Base-by-base conservation (phyloP, 2,113 vertebrate species). In the Anolis carolinensis region DNA sequence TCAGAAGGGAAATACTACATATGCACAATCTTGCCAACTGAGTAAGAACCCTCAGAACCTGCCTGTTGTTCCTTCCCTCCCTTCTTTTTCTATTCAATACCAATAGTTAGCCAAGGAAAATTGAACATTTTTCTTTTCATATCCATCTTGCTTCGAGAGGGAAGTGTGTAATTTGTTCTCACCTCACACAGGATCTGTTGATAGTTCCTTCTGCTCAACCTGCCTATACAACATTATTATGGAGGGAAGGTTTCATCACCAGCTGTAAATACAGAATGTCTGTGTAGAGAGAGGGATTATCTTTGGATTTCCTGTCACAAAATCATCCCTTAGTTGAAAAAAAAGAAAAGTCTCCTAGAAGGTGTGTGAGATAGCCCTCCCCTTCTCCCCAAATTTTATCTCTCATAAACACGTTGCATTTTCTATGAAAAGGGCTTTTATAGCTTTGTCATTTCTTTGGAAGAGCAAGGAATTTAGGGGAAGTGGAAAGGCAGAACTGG, bases 211-310 rank as follows among this genome's bases (percentile, higher is more conserved):
- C 67, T 82, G 48, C 74, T 71, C 44, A 30, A 89, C 72, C 87
- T 62, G 87, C 65, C 10, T 80, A 83, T 83, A 39, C 71, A 84
- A 34, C n/a, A 79, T 16, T 27, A 77, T 11, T 23, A n/a, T 25
- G 62, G 13, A 83, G 62, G 36, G 73, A 65, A 86, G 36, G 83
- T 82, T 89, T 81, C 79, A 91, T 79, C 76, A 90, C 20, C 74
- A 84, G 23, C 14, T 65, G 70, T 63, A 82, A 88, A 82, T 79
- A 48, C 48, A 30, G 50, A 88, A 7, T 48, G 36, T 71, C 27
- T 7, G 74, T 63, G 50, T 44, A 84, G 81, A 21, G 27, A 83
- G 48, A 62, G 84, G 88, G 34, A 84, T 75, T 14, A 39, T 1
- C 81, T 83, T 74, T 74, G 82, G 32, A 74, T 62, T 74, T 63